phyloP scores from a whole-genome alignment of 1,140 invertebrate genomes.

The Platyura marginata region DNA sequence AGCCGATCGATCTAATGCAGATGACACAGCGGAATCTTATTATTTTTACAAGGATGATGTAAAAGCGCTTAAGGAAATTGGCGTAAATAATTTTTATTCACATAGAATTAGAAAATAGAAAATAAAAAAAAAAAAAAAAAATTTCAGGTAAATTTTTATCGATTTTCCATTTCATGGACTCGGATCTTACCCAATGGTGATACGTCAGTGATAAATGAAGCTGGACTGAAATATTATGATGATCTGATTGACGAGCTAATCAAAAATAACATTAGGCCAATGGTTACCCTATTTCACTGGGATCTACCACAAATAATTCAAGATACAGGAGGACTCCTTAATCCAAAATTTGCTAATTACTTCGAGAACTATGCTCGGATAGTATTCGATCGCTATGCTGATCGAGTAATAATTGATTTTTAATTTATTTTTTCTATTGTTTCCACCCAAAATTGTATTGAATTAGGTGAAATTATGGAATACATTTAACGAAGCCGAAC shows the following conservation, averaged over 20 bases:
- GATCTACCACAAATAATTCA: slow-evolving; percentile 29
- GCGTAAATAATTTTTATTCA: slow-evolving; percentile 26
- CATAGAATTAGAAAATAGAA: neutral
- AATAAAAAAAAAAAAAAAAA: neutral
- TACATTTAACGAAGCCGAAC: slow-evolving; percentile 28
- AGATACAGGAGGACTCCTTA: slow-evolving; percentile 28
- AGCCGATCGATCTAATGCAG: slow-evolving; percentile 29
- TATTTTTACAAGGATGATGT: slow-evolving; percentile 35
- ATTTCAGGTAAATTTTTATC: slow-evolving; percentile 24
- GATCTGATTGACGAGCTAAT: slow-evolving; percentile 37
- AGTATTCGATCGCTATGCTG: too few relatives aligned
- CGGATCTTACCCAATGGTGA: slow-evolving; percentile 29
- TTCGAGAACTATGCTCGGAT: slow-evolving; percentile 32
- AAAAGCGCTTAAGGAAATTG: slow-evolving; percentile 25
- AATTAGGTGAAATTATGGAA: slow-evolving; percentile 25
- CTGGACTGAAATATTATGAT: slow-evolving; percentile 33
- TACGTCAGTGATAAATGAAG: slow-evolving; percentile 10
- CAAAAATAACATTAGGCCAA: slow-evolving; percentile 34
- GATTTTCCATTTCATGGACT: slow-evolving; percentile 37
- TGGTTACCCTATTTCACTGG: slow-evolving; percentile 34
- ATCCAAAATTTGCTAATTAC: slow-evolving; percentile 29
- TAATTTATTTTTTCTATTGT: too few relatives aligned
- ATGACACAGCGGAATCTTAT: slow-evolving; percentile 37
- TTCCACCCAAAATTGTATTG: too few relatives aligned
- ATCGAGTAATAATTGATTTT: too few relatives aligned